Conservation (phyloP, 1,140 invertebrate genomes). For the Drosophila ercepeae region DNA sequence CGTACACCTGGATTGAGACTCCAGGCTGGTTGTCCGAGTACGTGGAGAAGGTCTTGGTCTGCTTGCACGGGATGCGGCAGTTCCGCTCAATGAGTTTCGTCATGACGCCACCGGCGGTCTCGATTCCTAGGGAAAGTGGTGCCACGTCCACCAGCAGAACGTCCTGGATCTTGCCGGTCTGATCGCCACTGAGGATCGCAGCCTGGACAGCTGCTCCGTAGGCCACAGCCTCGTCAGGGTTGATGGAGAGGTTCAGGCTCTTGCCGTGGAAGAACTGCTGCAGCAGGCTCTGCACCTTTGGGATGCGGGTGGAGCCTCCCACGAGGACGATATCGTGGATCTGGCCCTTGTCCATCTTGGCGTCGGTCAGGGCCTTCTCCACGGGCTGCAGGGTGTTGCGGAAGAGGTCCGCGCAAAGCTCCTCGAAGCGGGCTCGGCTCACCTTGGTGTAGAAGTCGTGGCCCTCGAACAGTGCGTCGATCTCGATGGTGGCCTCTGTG, state of each 20-base stretch:
- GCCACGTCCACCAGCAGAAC: constrained; percentile 86
- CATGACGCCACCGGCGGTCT: constrained; percentile 86
- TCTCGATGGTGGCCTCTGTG: constrained; percentile 89
- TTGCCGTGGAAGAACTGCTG: constrained; percentile 88
- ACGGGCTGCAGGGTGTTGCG: constrained; percentile 88
- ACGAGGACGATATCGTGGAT: constrained; percentile 67
- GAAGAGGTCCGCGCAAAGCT: constrained; percentile 93
- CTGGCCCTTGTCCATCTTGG: constrained; percentile 6
- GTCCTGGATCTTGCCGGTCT: constrained; percentile 90
- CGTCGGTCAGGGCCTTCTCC: constrained; percentile 85
- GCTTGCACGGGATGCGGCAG: constrained; percentile 87
- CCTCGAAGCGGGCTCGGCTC: constrained; percentile 93
- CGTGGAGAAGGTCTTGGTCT: constrained; percentile 87
- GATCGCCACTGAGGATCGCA: constrained; percentile 89
- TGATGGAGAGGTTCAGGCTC: constrained; percentile 88
- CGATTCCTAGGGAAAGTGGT: constrained; percentile 85
- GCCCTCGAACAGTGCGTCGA: constrained; percentile 90
- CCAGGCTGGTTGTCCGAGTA: constrained; percentile 90
- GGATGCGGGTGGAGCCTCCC: constrained; percentile 87
- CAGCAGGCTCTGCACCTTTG: constrained; percentile 87
- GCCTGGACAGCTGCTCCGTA: constrained; percentile 91
- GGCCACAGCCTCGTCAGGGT: constrained; percentile 92
- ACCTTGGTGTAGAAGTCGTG: constrained; percentile 94
- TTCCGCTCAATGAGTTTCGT: constrained; percentile 88
- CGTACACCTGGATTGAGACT: constrained; percentile 88